phyloP scores from a whole-genome alignment of 1,140 invertebrate genomes.

The Drosophila gunungcola region DNA sequence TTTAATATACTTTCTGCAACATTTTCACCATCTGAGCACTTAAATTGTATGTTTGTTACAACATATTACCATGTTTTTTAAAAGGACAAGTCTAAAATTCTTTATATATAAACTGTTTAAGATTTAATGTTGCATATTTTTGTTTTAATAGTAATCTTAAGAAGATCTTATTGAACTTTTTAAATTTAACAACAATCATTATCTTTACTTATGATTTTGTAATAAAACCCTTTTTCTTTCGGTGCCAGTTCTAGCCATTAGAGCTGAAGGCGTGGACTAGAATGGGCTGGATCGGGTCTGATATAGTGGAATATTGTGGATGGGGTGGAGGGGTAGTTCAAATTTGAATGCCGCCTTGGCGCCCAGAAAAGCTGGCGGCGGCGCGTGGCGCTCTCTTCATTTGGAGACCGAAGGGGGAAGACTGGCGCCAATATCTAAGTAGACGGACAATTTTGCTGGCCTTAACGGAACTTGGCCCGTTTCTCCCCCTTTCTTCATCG shows the following conservation, averaged over 20 bases:
- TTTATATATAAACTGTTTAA: too few relatives aligned
- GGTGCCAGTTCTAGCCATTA: conserved; percentile 49
- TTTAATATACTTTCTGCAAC: too few relatives aligned
- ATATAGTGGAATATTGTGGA: conserved; percentile 26
- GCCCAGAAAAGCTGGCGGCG: conserved; percentile 70
- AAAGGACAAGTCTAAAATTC: too few relatives aligned
- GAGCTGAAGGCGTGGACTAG: conserved; percentile 42
- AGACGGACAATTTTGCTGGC: conserved; percentile 53
- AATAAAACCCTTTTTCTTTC: conserved; percentile 13
- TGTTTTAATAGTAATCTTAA: too few relatives aligned
- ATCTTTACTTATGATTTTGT: too few relatives aligned
- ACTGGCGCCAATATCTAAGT: conserved; percentile 55
- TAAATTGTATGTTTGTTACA: too few relatives aligned
- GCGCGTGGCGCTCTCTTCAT: conserved; percentile 54
- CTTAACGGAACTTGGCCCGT: conserved; percentile 43
- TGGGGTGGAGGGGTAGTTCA: conserved; percentile 32
- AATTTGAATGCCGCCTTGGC: conserved; percentile 73
- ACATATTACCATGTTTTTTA: too few relatives aligned
- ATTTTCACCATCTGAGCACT: too few relatives aligned
- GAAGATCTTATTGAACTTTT: too few relatives aligned
- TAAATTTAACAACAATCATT: too few relatives aligned
- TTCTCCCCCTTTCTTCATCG: neutral
- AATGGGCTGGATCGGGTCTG: conserved; percentile 34
- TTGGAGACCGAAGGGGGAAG: neutral
- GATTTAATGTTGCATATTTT: too few relatives aligned